Conservation (phyloP, 1,140 invertebrate species). For the Meteorus sp. region DNA sequence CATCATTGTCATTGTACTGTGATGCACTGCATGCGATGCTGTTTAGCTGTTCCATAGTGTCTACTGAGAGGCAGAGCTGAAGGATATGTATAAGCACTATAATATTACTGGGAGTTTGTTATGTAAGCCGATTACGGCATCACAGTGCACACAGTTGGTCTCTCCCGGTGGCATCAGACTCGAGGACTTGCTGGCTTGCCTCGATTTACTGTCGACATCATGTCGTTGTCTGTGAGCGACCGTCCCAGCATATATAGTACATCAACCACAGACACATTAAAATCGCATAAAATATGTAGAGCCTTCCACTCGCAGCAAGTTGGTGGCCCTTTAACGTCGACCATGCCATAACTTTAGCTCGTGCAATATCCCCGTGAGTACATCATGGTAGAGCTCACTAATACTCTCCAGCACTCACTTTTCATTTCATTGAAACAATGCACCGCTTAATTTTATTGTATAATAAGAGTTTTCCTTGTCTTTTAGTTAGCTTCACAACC, state of each 20-base stretch:
- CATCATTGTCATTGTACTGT: too few relatives aligned
- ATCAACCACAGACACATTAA: conserved; percentile 56
- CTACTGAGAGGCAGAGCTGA: too few relatives aligned
- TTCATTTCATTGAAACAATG: too few relatives aligned
- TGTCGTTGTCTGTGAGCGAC: conserved; percentile 31
- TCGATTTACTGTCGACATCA: conserved; percentile 19
- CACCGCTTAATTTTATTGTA: too few relatives aligned
- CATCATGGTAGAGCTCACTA: conserved; percentile 21
- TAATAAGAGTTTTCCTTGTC: neutral
- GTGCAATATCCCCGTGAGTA: neutral
- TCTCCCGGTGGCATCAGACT: too few relatives aligned
- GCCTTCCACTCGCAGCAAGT: conserved; percentile 25
- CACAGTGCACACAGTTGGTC: conserved; percentile 43
- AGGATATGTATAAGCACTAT: too few relatives aligned
- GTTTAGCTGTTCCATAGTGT: too few relatives aligned
- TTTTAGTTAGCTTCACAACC: neutral
- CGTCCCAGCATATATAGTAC: too few relatives aligned
- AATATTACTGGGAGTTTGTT: conserved; percentile 42
- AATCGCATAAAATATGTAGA: conserved; percentile 57
- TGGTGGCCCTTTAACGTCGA: conserved; percentile 11
- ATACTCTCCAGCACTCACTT: neutral
- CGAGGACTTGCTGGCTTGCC: conserved; percentile 19
- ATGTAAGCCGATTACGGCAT: conserved; percentile 57
- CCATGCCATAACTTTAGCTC: conserved; percentile 15
- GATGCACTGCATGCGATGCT: too few relatives aligned